Base-by-base conservation (phyloP, 2,888 invertebrate genomes). In the Calliopum simillimum region DNA sequence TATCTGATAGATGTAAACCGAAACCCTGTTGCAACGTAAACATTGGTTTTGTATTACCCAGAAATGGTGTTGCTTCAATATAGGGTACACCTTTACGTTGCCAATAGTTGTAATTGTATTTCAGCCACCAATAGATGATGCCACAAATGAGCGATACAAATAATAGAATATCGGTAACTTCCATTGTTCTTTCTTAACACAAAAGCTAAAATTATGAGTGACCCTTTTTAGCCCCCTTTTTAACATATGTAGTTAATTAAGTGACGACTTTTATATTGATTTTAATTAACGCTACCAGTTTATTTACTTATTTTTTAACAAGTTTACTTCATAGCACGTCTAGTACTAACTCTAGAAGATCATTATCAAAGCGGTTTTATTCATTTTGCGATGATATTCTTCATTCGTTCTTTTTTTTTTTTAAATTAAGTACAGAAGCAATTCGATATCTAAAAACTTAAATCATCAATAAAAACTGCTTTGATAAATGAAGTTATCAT, bases 21-120 rank as follows among this genome's bases (percentile, higher is more conserved):
- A 85, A 77, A 11, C 82, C 79, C 25, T 75, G 80, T 51, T 78
- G 78, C 21, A 82, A 64, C 1, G 78, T 72, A 0, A 87, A 49
- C 43, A 84, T 79, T 1, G 85, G 79, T 43, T 71, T 73, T 1
- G 86, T 83, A 68, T 87, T 88, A 6, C 88, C 88, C 5, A 87
- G 72, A n/a, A 88, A 78, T 0, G 84, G 81, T 0, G 79, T 79
- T 0, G 88, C 85, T 12, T 81, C 66, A 2, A 87, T 70, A 69
- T 82, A 84, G 2, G 82, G 76, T 1, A 88, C 72, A 4, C 86
- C 86, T 2, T 81, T 81, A 8, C 83, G 80, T 16, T 78, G 82
- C 88, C 80, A 86, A 72, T 83, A 85, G 44, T 72, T 75, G 21
- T 79, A 81, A n/a, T 72, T 77, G 1, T 80, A 75, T 13, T 79